phyloP scores from a whole-genome alignment of 1,140 invertebrate species.

The Phenacoccus solenopsis region DNA sequence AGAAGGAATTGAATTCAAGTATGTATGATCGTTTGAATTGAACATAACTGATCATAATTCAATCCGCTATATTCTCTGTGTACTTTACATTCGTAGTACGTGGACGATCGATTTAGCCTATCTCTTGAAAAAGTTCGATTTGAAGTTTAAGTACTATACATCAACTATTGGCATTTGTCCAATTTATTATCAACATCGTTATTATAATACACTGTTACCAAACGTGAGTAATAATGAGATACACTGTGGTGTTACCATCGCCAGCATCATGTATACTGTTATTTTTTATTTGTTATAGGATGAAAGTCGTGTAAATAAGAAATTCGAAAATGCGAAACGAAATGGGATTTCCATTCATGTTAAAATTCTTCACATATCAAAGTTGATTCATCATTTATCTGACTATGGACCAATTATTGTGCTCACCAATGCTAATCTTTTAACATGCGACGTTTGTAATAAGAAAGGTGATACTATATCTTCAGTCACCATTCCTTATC shows the following conservation, averaged over 20 bases:
- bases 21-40: background rate
- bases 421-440: background rate
- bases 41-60: no score
- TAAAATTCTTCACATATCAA: background rate
- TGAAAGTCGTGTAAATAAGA: background rate
- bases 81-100: background rate
- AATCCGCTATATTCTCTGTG: no score
- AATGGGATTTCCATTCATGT: background rate
- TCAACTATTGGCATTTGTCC: slow-evolving; percentile 1
- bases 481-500: background rate
- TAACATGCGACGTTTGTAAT: slow-evolving; percentile 2
- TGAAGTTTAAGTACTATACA: background rate
- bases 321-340: slow-evolving; percentile 1
- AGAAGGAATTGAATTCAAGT: slow-evolving; percentile 6
- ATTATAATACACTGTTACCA: background rate
- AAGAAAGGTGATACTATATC: background rate
- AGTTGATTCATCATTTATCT: background rate
- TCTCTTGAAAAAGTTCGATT: background rate
- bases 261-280: background rate
- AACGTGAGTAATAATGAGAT: background rate
- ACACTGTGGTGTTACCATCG: background rate
- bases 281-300: background rate
- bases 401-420: background rate
- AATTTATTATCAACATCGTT: background rate
- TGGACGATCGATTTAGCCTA: slow-evolving; percentile 4